Base-by-base conservation (phyloP, 2,113 vertebrate species). In the Beaufortia kweichowensis region DNA sequence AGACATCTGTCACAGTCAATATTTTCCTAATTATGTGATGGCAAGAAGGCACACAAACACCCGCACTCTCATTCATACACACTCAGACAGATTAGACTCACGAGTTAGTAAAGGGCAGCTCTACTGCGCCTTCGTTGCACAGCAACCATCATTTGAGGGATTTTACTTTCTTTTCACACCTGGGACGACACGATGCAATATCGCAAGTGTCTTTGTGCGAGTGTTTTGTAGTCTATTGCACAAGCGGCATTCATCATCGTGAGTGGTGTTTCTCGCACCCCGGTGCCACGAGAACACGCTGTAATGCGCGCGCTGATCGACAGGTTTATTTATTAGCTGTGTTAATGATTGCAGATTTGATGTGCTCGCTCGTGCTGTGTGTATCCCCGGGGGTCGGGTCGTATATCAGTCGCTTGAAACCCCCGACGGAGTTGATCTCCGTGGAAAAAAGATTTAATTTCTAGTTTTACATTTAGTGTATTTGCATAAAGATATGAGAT, bases 311-410 rank as follows among this genome's bases (percentile, higher is more conserved):
- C 56, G 41, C 77, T 60, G 75, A 75, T 75, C 60, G 79, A 83
- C 84, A 75, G 79, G 75, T 76, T 85, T 83, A 82, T 83, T 83
- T 85, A 85, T 78, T 77, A 83, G 82, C 65, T 21, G 79, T 79
- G 80, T 83, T 80, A 85, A 85, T 85, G 80, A 83, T 82, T 81
- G 81, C 77, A 79, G 74, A 75, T 81, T 83, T 79, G 81, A 74
- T 73, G 78, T 66, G 82, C 63, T 80, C 61, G 29, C 57, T 63
- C 70, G 57, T 72, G 73, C 46, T 78, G 68, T 50, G 71, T 35
- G 35, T 69, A 75, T 73, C 68, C 81, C 76, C 50, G 31, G 43
- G 81, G 76, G 76, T 83, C 70, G 71, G 63, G 24, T 64, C 78
- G 39, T 60, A 66, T 61, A 67, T 77, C 33, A 74, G 53, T 43